Evolutionary conservation across 2,113 vertebrate species (phyloP).

Genomic region (Paradoxurus hermaphroditus): DNA sequence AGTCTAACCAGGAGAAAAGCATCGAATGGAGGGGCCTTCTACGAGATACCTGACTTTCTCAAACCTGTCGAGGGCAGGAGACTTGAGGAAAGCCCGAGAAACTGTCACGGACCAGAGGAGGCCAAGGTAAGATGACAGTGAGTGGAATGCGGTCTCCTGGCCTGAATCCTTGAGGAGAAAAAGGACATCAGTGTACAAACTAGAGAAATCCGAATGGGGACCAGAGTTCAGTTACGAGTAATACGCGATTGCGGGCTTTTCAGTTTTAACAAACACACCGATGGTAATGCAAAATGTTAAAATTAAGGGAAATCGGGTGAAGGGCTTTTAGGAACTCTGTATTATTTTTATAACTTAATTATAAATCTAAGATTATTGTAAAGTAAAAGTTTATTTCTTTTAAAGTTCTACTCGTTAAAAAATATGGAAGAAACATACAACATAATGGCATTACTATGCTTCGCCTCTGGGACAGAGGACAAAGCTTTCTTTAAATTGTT

Average conservation of each 20-base stretch:
- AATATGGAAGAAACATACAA: not conserved
- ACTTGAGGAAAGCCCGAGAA: not conserved
- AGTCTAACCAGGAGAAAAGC: not conserved
- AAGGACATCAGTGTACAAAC: not conserved
- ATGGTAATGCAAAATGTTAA: not conserved
- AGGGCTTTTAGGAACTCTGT: not conserved
- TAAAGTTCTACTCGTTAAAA: not conserved
- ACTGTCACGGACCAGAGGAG: not conserved
- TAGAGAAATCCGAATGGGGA: not conserved
- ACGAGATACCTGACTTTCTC: not conserved
- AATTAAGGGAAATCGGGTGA: not conserved
- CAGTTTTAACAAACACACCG: not conserved
- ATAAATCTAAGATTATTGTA: not conserved
- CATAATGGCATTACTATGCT: not conserved
- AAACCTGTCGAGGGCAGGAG: not conserved
- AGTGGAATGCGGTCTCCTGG: not conserved
- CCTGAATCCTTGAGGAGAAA: not conserved
- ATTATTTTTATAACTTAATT: not conserved
- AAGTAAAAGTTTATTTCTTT: not conserved
- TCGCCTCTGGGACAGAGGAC: not conserved
- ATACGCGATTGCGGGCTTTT: not conserved
- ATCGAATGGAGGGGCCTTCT: not conserved
- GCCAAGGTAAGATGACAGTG: not conserved
- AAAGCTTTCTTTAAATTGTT: not conserved
- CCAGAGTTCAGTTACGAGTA: not conserved